Base-by-base conservation (phyloP, 2,113 vertebrate species). In the Rhinichthys klamathensis region DNA sequence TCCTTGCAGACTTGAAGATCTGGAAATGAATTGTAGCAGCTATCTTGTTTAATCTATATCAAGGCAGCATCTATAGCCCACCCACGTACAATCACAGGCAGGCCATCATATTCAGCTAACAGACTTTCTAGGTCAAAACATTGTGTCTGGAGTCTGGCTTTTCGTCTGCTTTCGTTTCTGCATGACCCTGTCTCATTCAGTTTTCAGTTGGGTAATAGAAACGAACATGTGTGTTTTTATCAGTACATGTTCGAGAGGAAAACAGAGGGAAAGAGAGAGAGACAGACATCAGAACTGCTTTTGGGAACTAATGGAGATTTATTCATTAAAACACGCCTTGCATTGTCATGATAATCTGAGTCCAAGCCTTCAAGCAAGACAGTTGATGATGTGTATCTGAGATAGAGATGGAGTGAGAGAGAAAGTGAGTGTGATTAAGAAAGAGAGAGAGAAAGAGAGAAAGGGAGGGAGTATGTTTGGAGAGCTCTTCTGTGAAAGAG, bases 381-480 rank as follows among this genome's bases (percentile, higher is more conserved):
- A 69, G 83, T 67, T 69, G 63, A 58, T 85, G 63, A 80, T 85
- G 75, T 85, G 11, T 78, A 84, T 84, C 83, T 69, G 60, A 77
- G 49, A 25, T 21, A 16, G n/a, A 67, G 54, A 56, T 56, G 54
- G 54, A 56, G 54, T 23, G 54, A 56, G 7, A 9, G 44, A 70
- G 38, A 21, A 23, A 51, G 38, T 23, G 44, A 16, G 18, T 15
- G 67, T 23, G 67, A 70, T 15, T 60, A 51, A 49, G 25, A 35
- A 58, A 51, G 11, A 81, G 38, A 82, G 69, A 73, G 73, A 87
- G 63, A 25, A 27, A 82, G 69, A 73, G 51, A 87, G 63, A 25
- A 30, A 61, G 3, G 32, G 51, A 81, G n/a, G 10, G 38, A 65
- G 60, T 25, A 8, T 44, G 32, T 80, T 80, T 80, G 58, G n/a